These are phyloP conservation scores for Caenorhabditis uteleia DNA, from an alignment of 2,888 invertebrate genomes.

Conservation along the genomic window DNA sequence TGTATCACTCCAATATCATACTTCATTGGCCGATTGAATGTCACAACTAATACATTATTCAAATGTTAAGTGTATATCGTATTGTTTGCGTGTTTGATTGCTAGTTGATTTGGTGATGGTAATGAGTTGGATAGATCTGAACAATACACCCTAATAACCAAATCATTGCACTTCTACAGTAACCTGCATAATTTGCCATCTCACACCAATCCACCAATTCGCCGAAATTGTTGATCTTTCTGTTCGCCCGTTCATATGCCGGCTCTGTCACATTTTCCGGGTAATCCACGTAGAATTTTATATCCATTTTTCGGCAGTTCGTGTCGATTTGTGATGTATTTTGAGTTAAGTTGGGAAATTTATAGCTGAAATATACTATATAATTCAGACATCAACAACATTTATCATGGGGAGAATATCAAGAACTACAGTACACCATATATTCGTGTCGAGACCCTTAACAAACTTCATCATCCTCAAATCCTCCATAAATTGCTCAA, in stretches of 20 bases:
- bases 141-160: neutral
- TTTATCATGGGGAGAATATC: too few relatives aligned
- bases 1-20: conserved; percentile 16
- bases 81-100: conserved; percentile 4
- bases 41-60: conserved; percentile 19
- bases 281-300: conserved; percentile 11
- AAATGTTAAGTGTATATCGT: neutral
- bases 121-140: neutral
- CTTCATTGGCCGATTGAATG: conserved; percentile 25
- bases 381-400: too few relatives aligned
- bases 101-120: conserved; percentile 7
- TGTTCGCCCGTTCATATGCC: neutral
- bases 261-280: conserved; percentile 1
- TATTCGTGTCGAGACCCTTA: neutral
- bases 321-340: conserved; percentile 7
- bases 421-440: too few relatives aligned
- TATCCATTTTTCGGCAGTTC: conserved; percentile 14
- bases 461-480: conserved; percentile 1
- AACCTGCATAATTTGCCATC: too few relatives aligned
- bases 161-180: too few relatives aligned
- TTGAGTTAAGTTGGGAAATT: conserved; percentile 7
- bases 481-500: neutral
- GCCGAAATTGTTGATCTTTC: neutral
- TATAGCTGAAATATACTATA: too few relatives aligned
- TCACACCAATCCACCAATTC: neutral